Evolutionary conservation across 2,888 invertebrate genomes (phyloP), one percentile per base, ranked within the genome.

Genomic region (Eledona agricola): DNA sequence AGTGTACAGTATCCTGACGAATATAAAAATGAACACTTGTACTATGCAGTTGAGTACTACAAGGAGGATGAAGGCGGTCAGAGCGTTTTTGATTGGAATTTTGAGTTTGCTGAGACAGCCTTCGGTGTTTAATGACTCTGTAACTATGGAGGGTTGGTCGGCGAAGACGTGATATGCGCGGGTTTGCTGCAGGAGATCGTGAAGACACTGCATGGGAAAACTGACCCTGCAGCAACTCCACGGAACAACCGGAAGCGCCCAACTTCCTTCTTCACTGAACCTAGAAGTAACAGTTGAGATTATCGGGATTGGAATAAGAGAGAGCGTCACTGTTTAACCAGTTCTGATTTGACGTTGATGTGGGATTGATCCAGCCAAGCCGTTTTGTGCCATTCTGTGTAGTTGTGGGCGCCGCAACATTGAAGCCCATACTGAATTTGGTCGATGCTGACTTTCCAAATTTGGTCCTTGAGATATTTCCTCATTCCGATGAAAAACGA

Each of bases 161-260:
- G 63, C 63, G 75, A 75, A 76, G 23, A 77, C 43, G 46, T 73
- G 66, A 1, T 65, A 57, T 13, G 67, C 72, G 16, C 69, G 64
- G 2, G 57, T 50, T 63, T 77, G 84, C 62, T 84, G 84, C 47
- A 84, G 60, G 0, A 83, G 83, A 66, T 85, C 84, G 68, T 84
- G 84, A 62, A 83, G 80, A 73, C 84, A 84, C 2, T 84, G 81
- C 34, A 81, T 79, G 25, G 82, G 77, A 57, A 81, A 83, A 16
- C 78, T 73, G 2, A 81, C 75, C 31, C 80, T 79, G 70, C 84
- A 85, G 69, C 84, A 84, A 15, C 85, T 85, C 76, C 81, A 83
- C 0, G 84, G 83, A 0, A 80, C 76, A 20, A 81, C 80, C 0
- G 83, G 81, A 0, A 70, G 49, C 20, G 58, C 46, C n/a, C 66